Percentiles rank a stretch among this genome's conserved stretches.
phyloP scores from a whole-genome alignment of 2,888 invertebrate species.

The Zaprionus obscuricornis region DNA sequence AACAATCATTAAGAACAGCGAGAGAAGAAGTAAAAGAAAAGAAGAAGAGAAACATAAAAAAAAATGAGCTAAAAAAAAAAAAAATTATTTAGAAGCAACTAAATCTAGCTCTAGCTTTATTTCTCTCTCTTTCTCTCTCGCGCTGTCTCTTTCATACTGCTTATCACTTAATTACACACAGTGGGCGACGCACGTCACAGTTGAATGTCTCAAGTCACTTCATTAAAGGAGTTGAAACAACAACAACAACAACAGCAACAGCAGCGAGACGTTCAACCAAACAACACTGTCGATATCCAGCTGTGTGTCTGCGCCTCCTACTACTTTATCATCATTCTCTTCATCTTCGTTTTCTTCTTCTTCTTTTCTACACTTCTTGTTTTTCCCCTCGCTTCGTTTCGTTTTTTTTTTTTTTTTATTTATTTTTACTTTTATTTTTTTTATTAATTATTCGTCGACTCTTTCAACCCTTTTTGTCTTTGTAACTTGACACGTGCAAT shows the following conservation, averaged over 20 bases:
- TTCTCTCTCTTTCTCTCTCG: neutral
- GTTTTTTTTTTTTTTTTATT: too few relatives aligned
- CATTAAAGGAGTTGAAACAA: slow-evolving; percentile 69
- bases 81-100: slow-evolving; percentile 14
- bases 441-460: too few relatives aligned
- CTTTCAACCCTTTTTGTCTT: too few relatives aligned
- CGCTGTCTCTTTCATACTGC: slow-evolving; percentile 39
- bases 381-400: too few relatives aligned
- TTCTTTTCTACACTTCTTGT: too few relatives aligned
- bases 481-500: too few relatives aligned
- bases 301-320: too few relatives aligned
- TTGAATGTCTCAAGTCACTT: slow-evolving; percentile 65
- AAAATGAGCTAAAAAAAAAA: slow-evolving; percentile 13
- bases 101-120: neutral
- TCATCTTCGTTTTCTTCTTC: too few relatives aligned
- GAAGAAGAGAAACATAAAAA: slow-evolving; percentile 24
- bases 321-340: too few relatives aligned
- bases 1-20: slow-evolving; percentile 61
- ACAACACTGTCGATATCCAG: too few relatives aligned
- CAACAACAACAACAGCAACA: slow-evolving; percentile 4
- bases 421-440: too few relatives aligned
- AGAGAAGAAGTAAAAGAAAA: slow-evolving; percentile 2
- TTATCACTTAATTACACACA: slow-evolving; percentile 75
- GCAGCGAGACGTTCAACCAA: too few relatives aligned
- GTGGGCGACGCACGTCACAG: slow-evolving; percentile 44